Evolutionary conservation across 2,113 vertebrate genomes (phyloP).

Genomic region (Pseudolaguvia tuberculata): DNA sequence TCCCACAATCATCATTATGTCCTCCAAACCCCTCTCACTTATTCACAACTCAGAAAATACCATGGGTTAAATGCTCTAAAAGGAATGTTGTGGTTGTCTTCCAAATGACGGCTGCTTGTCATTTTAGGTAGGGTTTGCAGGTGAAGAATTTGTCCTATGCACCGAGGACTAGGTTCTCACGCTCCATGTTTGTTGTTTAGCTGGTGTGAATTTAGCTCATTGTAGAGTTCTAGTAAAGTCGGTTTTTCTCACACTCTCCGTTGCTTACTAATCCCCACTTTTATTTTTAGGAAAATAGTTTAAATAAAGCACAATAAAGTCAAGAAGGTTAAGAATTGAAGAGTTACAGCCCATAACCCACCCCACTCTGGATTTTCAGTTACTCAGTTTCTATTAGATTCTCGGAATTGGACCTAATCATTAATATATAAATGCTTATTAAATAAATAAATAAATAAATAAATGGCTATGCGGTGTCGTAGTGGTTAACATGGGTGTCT

Average conservation of each 20-base stretch:
- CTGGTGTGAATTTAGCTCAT: constrained; percentile 51
- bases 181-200: constrained; percentile 52
- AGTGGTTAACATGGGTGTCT: too few relatives aligned
- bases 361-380: not conserved
- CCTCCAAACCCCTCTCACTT: constrained; percentile 5
- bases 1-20: not conserved
- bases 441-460: too few relatives aligned
- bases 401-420: not conserved
- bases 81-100: constrained; percentile 40
- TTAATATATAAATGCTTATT: not conserved
- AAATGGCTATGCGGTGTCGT: not conserved
- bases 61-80: constrained; percentile 20
- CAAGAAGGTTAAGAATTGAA: not conserved
- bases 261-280: constrained; percentile 1
- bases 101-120: constrained; percentile 43
- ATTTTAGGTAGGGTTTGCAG: constrained; percentile 37
- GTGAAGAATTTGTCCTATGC: constrained; percentile 50
- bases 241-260: constrained; percentile 42
- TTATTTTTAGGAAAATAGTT: constrained; percentile 19
- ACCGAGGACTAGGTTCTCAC: constrained; percentile 49
- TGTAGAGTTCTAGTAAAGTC: constrained; percentile 46
- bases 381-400: not conserved
- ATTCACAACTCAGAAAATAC: constrained; percentile 19
- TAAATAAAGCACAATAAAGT: constrained; percentile 2
- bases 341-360: not conserved